A percentile compares a stretch with the other conserved stretches of the same genome.
phyloP scores from a whole-genome alignment of 2,888 invertebrate species.

The Octonoba sinensis region DNA sequence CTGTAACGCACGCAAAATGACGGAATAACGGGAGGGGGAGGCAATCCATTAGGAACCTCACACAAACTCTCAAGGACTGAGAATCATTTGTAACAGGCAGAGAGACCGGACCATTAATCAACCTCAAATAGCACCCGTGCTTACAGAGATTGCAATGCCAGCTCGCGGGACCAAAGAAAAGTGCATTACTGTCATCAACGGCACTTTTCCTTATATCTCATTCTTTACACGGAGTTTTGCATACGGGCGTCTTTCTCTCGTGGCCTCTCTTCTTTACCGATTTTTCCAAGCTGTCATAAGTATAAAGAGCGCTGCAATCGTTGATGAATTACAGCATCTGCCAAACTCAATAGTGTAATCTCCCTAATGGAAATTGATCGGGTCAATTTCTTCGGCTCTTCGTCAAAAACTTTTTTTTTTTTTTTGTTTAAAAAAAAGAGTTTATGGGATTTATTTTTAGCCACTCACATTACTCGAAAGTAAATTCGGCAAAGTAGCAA shows the following conservation, averaged over 20 bases:
- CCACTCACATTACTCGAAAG: no score
- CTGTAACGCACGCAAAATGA: neutral
- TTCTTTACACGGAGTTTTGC: neutral
- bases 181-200: conserved; percentile 10
- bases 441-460: no score
- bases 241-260: neutral
- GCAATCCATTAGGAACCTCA: conserved; percentile 1
- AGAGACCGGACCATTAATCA: conserved; percentile 2
- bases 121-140: neutral
- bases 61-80: neutral
- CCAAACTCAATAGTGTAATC: conserved; percentile 4
- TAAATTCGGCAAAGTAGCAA: no score
- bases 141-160: conserved; percentile 1
- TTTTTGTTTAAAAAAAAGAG: no score
- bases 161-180: conserved; percentile 9
- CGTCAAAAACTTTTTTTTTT: neutral
- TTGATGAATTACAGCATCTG: conserved; percentile 10
- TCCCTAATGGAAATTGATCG: conserved; percentile 4
- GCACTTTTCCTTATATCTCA: conserved; percentile 5
- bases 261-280: neutral
- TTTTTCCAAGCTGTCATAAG: neutral
- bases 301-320: neutral
- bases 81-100: conserved; percentile 3
- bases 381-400: neutral
- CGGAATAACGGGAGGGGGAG: neutral